A percentile compares a stretch with the other conserved stretches of the same genome.
These are phyloP conservation scores for Penaeus chinensis DNA, from an alignment of 1,140 invertebrate genomes.

Conservation along the genomic window DNA sequence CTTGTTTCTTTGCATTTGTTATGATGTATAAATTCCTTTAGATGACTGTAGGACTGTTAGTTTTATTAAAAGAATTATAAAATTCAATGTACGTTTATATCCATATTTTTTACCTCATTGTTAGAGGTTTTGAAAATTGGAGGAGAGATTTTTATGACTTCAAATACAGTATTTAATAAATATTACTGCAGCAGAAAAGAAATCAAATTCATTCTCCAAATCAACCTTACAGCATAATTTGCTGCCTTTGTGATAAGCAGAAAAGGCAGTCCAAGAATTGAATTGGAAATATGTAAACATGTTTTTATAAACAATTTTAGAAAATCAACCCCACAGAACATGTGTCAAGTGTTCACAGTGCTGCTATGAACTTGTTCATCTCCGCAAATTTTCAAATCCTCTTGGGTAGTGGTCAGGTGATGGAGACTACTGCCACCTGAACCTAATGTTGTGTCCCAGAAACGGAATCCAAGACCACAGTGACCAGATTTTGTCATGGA, in stretches of 20 bases:
- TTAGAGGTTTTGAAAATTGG: conserved; percentile 52
- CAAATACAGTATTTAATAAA: no score
- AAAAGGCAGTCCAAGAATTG: no score
- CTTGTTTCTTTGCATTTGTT: conserved; percentile 60
- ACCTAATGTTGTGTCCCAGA: conserved; percentile 47
- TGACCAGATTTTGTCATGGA: conserved; percentile 36
- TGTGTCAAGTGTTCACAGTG: conserved; percentile 20
- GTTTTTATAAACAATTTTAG: conserved; percentile 7
- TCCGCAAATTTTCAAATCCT: conserved; percentile 42
- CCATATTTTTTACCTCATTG: conserved; percentile 59
- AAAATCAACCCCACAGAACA: conserved; percentile 2
- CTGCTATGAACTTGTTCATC: not conserved
- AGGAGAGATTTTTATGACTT: conserved; percentile 18
- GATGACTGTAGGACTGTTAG: conserved; percentile 59
- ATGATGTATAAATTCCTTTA: conserved; percentile 58
- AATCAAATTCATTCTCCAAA: no score
- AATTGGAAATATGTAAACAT: no score
- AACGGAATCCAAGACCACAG: conserved; percentile 37
- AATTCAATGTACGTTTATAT: conserved; percentile 56
- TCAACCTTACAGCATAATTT: no score
- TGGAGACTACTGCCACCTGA: conserved; percentile 35
- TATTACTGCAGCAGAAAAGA: no score
- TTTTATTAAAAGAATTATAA: conserved; percentile 57
- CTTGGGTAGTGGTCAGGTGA: conserved; percentile 41
- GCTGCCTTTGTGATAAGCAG: no score